Percentiles rank a stretch among this genome's conserved stretches.
Conservation (phyloP, 2,113 vertebrate species). For the Notarius lentiginosus region DNA sequence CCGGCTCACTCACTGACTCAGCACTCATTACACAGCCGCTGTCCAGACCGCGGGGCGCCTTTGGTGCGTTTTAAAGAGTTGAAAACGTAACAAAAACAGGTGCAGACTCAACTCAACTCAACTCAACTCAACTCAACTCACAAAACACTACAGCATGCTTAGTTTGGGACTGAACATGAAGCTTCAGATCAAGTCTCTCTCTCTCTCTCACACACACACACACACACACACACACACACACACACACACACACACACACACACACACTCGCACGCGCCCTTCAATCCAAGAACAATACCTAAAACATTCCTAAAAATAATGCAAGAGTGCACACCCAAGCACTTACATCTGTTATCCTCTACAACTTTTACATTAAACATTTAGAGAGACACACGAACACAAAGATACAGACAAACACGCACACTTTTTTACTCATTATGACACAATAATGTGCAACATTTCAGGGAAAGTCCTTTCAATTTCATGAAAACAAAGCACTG, state of each 20-base stretch:
- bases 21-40: conserved; percentile 18
- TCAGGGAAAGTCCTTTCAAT: background rate
- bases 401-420: background rate
- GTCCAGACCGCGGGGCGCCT: background rate
- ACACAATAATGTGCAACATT: background rate
- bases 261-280: too few species aligned
- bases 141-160: background rate
- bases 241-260: background rate
- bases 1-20: conserved; percentile 31
- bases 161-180: background rate
- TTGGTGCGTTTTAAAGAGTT: background rate
- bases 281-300: background rate
- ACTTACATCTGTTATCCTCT: background rate
- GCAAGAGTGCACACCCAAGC: background rate
- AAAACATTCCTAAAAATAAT: background rate
- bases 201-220: too few species aligned
- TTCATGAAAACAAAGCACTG: conserved; percentile 8
- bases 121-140: background rate
- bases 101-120: too few species aligned
- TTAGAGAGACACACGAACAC: background rate
- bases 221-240: too few species aligned
- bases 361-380: background rate
- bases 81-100: background rate
- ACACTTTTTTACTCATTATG: background rate
- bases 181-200: background rate